Conservation (phyloP, 2,888 invertebrate genomes). For the Sacculina carcini region DNA sequence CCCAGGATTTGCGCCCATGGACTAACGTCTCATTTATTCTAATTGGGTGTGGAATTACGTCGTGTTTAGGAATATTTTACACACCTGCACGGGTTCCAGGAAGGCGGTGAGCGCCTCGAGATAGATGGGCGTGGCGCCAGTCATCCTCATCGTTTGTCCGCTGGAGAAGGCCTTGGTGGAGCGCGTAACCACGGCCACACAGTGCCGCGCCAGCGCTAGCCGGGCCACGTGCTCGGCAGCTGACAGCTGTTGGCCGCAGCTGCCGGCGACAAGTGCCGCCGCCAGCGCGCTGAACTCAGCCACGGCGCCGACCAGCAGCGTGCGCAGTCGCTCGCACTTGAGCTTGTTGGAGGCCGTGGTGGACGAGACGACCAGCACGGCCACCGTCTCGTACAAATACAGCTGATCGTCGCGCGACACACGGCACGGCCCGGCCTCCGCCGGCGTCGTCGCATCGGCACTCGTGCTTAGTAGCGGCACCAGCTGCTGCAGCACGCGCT, state of each 20-base stretch:
- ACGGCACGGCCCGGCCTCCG: too few relatives aligned
- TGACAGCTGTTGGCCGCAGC: slow-evolving; percentile 13
- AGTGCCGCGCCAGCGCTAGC: slow-evolving; percentile 22
- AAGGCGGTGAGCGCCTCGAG: slow-evolving; percentile 26
- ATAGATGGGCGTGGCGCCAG: slow-evolving; percentile 25
- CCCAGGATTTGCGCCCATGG: too few relatives aligned
- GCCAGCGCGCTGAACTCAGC: slow-evolving; percentile 21
- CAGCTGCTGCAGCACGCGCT: too few relatives aligned
- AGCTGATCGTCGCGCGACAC: slow-evolving; percentile 28
- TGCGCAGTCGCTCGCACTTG: slow-evolving; percentile 22
- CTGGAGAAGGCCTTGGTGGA: slow-evolving; percentile 30
- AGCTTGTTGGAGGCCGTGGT: slow-evolving; percentile 22
- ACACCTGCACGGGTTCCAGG: slow-evolving; percentile 23
- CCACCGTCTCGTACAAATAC: slow-evolving; percentile 29
- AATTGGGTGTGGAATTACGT: too few relatives aligned
- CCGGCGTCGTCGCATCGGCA: too few relatives aligned
- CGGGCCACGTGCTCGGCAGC: slow-evolving; percentile 15
- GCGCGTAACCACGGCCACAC: slow-evolving; percentile 27
- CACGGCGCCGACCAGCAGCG: slow-evolving; percentile 23
- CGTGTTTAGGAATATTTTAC: too few relatives aligned
- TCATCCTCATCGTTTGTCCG: slow-evolving; percentile 25
- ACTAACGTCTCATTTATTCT: too few relatives aligned
- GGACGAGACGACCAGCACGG: slow-evolving; percentile 26
- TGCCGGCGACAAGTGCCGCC: slow-evolving; percentile 19
- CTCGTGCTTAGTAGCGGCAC: too few relatives aligned